These are phyloP conservation scores for Rhinatrema bivittatum DNA, from an alignment of 2,797 vertebrate genomes.

Conservation along the genomic window DNA sequence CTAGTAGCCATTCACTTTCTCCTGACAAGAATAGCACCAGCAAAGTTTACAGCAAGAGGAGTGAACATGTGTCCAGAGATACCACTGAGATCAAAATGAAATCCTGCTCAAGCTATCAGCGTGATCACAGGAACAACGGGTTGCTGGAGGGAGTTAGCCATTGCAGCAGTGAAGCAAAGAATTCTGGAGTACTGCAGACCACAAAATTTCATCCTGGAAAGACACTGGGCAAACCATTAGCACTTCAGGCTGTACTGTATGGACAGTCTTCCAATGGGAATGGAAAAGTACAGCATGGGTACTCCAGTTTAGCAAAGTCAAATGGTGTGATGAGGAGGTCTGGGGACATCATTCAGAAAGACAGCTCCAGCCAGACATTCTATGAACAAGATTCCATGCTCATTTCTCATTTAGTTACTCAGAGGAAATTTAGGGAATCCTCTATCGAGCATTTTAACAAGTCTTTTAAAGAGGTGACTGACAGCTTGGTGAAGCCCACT, in stretches of 20 bases:
- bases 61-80: constrained; percentile 39
- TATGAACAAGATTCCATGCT: constrained; percentile 52
- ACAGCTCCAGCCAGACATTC: constrained; percentile 70
- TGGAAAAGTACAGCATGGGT: constrained; percentile 63
- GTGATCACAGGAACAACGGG: constrained; percentile 72
- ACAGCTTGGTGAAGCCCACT: constrained; percentile 77
- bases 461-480: constrained; percentile 87
- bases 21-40: constrained; percentile 64
- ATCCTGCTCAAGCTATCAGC: constrained; percentile 54
- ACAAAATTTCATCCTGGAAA: constrained; percentile 52
- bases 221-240: constrained; percentile 71
- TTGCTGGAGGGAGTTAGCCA: constrained; percentile 46
- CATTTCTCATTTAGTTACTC: constrained; percentile 55
- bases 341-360: constrained; percentile 61
- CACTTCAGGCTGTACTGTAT: constrained; percentile 72
- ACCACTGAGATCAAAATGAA: constrained; percentile 63
- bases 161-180: constrained; percentile 40
- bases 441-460: constrained; percentile 79
- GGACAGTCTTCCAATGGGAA: constrained; percentile 77
- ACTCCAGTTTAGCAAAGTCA: constrained; percentile 45
- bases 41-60: constrained; percentile 46
- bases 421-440: constrained; percentile 71
- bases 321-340: constrained; percentile 69
- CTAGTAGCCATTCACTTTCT: constrained; percentile 69
- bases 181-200: constrained; percentile 27